Conservation (phyloP, 2,888 invertebrate species). For the Caenorhabditis imperialis region DNA sequence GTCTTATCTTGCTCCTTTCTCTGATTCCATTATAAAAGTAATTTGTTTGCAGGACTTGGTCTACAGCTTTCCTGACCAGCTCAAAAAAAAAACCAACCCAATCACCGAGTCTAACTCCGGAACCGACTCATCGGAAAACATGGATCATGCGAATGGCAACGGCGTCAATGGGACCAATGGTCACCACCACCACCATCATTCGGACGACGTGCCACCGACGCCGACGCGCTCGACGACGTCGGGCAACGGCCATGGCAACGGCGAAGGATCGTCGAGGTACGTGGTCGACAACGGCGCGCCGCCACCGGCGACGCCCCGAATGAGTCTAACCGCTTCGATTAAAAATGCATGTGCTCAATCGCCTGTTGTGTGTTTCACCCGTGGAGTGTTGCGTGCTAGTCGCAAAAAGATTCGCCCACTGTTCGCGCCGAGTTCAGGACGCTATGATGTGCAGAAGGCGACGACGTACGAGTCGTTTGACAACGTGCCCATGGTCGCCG, state of each 20-base stretch:
- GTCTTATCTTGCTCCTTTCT: conserved; percentile 17
- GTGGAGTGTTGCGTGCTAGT: conserved; percentile 43
- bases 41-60: no score
- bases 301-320: background rate
- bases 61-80: no score
- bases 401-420: conserved; percentile 40
- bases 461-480: background rate
- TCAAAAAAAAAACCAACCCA: no score
- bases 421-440: background rate
- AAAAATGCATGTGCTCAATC: conserved; percentile 32
- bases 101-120: no score
- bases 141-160: conserved; percentile 18
- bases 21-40: no score
- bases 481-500: no score
- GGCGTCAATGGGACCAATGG: conserved; percentile 25
- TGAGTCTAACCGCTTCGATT: conserved; percentile 9
- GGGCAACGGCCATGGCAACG: conserved; percentile 12
- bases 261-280: conserved; percentile 19
- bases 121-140: no score
- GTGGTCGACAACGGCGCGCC: background rate
- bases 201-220: background rate
- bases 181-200: no score
- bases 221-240: background rate
- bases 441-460: conserved; percentile 1
- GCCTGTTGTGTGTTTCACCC: conserved; percentile 42